phyloP scores from a whole-genome alignment of 2,888 invertebrate genomes.

The Tiliacea citrago region DNA sequence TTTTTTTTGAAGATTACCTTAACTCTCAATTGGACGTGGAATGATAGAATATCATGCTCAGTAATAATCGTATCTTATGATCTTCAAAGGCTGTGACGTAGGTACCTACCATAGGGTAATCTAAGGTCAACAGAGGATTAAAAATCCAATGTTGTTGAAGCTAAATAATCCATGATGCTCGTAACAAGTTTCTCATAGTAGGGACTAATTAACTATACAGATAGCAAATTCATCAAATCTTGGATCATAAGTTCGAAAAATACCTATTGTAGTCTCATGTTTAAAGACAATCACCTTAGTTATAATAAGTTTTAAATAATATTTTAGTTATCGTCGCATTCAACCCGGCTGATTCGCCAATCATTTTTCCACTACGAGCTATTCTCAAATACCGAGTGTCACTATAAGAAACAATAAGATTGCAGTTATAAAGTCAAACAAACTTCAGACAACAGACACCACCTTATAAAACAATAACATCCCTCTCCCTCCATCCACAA shows the following conservation, averaged over 20 bases:
- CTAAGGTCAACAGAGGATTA: too few relatives aligned
- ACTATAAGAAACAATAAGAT: background rate
- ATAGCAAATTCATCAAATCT: too few relatives aligned
- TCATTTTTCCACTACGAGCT: background rate
- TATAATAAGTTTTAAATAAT: background rate
- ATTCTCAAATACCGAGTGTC: background rate
- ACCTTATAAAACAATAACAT: constrained; percentile 41
- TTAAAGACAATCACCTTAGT: too few relatives aligned
- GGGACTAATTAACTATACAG: too few relatives aligned
- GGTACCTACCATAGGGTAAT: background rate
- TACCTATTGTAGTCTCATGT: too few relatives aligned
- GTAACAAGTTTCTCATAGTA: too few relatives aligned
- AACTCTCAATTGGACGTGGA: constrained; percentile 9
- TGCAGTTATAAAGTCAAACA: background rate
- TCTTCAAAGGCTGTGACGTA: too few relatives aligned
- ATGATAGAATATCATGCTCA: background rate
- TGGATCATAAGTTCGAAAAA: too few relatives aligned
- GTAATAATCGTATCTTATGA: background rate
- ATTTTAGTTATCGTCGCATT: background rate
- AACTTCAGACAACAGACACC: background rate
- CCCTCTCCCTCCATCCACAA: background rate
- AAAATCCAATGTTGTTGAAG: too few relatives aligned
- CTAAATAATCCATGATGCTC: too few relatives aligned
- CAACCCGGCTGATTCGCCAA: background rate
- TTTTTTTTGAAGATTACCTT: constrained; percentile 9